Conservation (phyloP, 1,140 invertebrate species). For the Phocides pigmalion region DNA sequence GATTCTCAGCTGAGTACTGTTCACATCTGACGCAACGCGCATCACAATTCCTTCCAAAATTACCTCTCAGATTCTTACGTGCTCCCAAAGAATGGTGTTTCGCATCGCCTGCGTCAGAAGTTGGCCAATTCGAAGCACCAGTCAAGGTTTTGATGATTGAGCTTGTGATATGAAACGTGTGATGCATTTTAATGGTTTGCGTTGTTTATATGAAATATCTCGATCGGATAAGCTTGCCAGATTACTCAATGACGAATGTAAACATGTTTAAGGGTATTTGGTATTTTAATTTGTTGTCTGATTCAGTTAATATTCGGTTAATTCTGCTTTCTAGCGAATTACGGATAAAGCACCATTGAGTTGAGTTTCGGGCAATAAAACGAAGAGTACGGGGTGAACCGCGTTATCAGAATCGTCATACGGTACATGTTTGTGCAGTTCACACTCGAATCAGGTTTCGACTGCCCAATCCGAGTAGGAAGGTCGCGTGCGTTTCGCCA, state of each 20-base stretch:
- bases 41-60: constrained; percentile 43
- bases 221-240: background rate
- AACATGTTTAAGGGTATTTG: background rate
- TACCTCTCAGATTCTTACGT: constrained; percentile 33
- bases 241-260: background rate
- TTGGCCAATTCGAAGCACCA: constrained; percentile 41
- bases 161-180: constrained; percentile 24
- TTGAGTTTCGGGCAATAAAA: no score
- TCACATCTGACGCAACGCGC: constrained; percentile 38
- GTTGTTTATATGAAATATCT: constrained; percentile 14
- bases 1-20: constrained; percentile 31
- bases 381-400: background rate
- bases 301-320: no score
- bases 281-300: background rate
- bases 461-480: constrained; percentile 71
- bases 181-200: constrained; percentile 21
- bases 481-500: constrained; percentile 74
- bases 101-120: constrained; percentile 38
- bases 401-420: constrained; percentile 13
- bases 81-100: constrained; percentile 41
- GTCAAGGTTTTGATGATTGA: constrained; percentile 49
- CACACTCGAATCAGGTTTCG: constrained; percentile 64
- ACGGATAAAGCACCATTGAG: no score
- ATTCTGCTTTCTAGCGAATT: no score
- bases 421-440: constrained; percentile 28